phyloP scores from a whole-genome alignment of 2,888 invertebrate species.

The Phrixothrix hirtus region DNA sequence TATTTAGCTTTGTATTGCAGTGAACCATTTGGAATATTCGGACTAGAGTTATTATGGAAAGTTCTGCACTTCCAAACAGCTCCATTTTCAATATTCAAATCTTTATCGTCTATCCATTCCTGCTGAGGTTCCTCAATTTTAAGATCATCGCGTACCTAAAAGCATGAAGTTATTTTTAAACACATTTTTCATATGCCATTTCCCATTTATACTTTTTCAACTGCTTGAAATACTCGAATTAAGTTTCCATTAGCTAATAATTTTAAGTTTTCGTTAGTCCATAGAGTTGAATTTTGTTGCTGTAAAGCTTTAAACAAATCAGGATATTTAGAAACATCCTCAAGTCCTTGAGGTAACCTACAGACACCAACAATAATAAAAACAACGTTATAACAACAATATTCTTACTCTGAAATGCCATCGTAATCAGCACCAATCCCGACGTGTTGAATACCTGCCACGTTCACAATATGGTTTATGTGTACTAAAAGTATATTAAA shows the following conservation, averaged over 20 bases:
- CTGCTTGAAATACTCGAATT: conserved; percentile 54
- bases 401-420: conserved; percentile 16
- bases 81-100: background rate
- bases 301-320: conserved; percentile 60
- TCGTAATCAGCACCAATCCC: conserved; percentile 59
- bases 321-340: conserved; percentile 72
- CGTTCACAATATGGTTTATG: conserved; percentile 55
- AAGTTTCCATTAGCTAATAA: conserved; percentile 58
- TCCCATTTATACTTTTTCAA: conserved; percentile 44
- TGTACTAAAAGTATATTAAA: conserved; percentile 18
- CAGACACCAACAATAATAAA: conserved; percentile 14
- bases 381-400: background rate
- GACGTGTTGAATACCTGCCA: conserved; percentile 58
- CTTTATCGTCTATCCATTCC: background rate
- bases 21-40: no score
- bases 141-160: background rate
- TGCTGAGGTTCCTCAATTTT: background rate
- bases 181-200: no score
- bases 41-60: background rate
- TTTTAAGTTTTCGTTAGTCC: conserved; percentile 55
- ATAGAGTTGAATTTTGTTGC: conserved; percentile 38
- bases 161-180: no score
- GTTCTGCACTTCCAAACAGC: background rate
- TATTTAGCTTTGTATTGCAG: no score
- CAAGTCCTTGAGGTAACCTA: conserved; percentile 68